Evolutionary conservation across 2,113 vertebrate genomes (phyloP).

Genomic region (Raja brachyura): DNA sequence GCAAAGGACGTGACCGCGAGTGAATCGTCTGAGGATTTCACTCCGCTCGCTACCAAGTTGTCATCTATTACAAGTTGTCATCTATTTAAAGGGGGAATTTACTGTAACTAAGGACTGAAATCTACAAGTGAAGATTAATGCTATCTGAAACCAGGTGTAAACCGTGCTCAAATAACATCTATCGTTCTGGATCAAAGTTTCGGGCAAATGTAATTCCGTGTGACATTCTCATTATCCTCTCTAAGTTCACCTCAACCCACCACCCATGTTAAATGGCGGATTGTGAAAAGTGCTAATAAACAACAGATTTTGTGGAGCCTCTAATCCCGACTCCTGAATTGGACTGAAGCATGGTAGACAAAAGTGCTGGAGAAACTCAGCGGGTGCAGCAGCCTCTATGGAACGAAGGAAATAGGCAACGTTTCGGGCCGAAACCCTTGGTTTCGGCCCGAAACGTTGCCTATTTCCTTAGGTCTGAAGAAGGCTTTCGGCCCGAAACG

Average conservation of each 20-base stretch:
- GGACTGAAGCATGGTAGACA: not conserved
- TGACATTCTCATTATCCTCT: not conserved
- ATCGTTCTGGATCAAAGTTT: not conserved
- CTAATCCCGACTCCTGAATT: not conserved
- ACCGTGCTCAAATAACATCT: slow-evolving; percentile 2
- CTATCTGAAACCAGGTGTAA: not conserved
- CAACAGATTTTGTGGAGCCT: not conserved
- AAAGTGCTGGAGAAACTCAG: too few species aligned
- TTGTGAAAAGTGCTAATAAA: not conserved
- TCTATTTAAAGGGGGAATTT: not conserved
- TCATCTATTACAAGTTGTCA: not conserved
- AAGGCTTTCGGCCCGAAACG: too few species aligned
- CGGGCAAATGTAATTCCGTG: not conserved
- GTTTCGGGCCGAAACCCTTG: too few species aligned
- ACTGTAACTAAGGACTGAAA: slow-evolving; percentile 19
- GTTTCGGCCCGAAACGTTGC: too few species aligned
- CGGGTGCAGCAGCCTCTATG: too few species aligned
- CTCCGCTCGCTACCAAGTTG: not conserved
- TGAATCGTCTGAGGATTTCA: not conserved
- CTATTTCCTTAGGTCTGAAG: too few species aligned
- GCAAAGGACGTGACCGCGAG: not conserved
- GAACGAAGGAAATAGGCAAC: too few species aligned
- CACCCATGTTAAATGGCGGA: not conserved
- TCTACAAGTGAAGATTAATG: not conserved
- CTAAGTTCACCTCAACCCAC: not conserved